These are phyloP conservation scores for Acestrorhynchus altus DNA, from an alignment of 2,797 vertebrate genomes.

Conservation along the genomic window DNA sequence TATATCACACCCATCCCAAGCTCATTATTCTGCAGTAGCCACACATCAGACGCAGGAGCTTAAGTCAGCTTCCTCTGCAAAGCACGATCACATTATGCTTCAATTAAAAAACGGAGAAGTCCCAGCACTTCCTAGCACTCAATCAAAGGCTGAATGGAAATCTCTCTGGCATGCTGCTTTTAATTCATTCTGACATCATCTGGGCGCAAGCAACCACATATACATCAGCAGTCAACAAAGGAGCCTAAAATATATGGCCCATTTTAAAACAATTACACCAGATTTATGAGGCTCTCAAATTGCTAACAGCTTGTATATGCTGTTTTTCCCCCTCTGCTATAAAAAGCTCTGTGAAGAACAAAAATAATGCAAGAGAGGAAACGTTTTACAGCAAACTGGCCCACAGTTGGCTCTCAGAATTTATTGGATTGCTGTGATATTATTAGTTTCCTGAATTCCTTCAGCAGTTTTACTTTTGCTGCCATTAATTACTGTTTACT, in stretches of 20 bases:
- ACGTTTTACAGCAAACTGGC: constrained; percentile 10
- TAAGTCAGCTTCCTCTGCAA: constrained; percentile 43
- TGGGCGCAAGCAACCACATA: constrained; percentile 17
- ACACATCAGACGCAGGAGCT: constrained; percentile 29
- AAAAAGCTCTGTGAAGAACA: constrained; percentile 52
- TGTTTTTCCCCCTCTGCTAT: constrained; percentile 40
- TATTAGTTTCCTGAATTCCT: constrained; percentile 28
- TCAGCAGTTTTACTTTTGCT: constrained; percentile 11
- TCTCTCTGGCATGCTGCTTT: constrained; percentile 22
- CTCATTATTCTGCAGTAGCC: constrained; percentile 48
- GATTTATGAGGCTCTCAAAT: constrained; percentile 60
- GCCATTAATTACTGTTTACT: constrained; percentile 8
- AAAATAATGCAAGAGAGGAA: constrained; percentile 47
- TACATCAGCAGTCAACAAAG: constrained; percentile 50
- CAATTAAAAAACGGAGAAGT: constrained; percentile 50
- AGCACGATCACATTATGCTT: constrained; percentile 34
- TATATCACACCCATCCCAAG: constrained; percentile 41
- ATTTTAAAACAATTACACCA: constrained; percentile 60
- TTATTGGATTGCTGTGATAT: constrained; percentile 41
- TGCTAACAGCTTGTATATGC: constrained; percentile 58
- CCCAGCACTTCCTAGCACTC: constrained; percentile 17
- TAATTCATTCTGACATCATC: constrained; percentile 47
- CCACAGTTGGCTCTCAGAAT: constrained; percentile 12
- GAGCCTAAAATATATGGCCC: constrained; percentile 48
- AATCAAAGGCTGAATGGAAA: constrained; percentile 17